Percentiles rank a stretch among this genome's conserved stretches.
These are phyloP conservation scores for Drosophila mulleri DNA, from an alignment of 2,888 invertebrate species.

Conservation along the genomic window DNA sequence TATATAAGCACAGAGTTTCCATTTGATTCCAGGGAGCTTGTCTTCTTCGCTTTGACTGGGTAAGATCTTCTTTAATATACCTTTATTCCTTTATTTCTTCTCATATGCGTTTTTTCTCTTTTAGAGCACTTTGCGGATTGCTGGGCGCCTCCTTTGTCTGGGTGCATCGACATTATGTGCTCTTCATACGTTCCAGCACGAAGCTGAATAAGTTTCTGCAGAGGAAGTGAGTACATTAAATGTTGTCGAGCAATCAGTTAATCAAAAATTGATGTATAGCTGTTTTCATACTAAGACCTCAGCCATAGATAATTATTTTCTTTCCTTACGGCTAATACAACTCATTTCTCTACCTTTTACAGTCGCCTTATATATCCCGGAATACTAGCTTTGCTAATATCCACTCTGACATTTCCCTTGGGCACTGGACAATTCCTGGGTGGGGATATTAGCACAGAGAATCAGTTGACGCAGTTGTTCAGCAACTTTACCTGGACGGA, in stretches of 20 bases:
- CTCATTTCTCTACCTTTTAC: slow-evolving; percentile 51
- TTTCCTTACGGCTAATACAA: not conserved
- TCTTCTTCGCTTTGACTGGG: slow-evolving; percentile 97
- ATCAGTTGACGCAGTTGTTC: slow-evolving; percentile 92
- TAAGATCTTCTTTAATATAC: slow-evolving; percentile 83
- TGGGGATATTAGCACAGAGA: slow-evolving; percentile 91
- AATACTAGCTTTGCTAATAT: slow-evolving; percentile 93
- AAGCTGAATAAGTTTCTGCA: slow-evolving; percentile 95
- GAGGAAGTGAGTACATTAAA: slow-evolving; percentile 94
- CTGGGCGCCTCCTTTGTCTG: slow-evolving; percentile 96
- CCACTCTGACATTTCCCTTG: slow-evolving; percentile 94
- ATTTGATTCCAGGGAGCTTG: slow-evolving; percentile 98
- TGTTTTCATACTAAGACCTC: not conserved
- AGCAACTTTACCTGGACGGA: slow-evolving; percentile 98
- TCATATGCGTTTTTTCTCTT: not conserved
- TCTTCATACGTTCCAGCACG: slow-evolving; percentile 96
- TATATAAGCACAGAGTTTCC: slow-evolving; percentile 97
- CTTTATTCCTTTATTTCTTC: not conserved
- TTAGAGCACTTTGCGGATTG: slow-evolving; percentile 88
- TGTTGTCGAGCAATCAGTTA: no score
- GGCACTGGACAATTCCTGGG: slow-evolving; percentile 97
- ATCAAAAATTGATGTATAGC: not conserved
- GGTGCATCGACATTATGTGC: slow-evolving; percentile 95
- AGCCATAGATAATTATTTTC: not conserved
- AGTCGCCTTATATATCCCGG: slow-evolving; percentile 98